Conservation (phyloP, 1,140 invertebrate species). For the Delia radicum region DNA sequence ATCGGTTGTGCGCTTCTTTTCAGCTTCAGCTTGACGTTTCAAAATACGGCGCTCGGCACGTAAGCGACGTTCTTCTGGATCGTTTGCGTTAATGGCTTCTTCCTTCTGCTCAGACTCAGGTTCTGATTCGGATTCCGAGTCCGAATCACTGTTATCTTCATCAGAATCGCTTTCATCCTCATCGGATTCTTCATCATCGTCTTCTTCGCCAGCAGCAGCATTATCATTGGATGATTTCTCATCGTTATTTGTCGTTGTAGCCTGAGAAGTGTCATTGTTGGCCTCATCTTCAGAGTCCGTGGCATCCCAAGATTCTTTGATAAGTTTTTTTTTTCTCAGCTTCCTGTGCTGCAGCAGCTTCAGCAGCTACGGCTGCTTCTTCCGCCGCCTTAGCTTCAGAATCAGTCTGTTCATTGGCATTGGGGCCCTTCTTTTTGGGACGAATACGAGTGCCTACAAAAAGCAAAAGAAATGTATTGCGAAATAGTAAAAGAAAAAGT, state of each 20-base stretch:
- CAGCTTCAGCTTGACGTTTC: constrained; percentile 80
- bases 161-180: constrained; percentile 33
- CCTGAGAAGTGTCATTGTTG: constrained; percentile 58
- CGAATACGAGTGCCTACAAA: constrained; percentile 65
- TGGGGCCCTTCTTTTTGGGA: constrained; percentile 66
- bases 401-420: constrained; percentile 50
- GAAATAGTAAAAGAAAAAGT: background rate
- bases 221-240: constrained; percentile 34
- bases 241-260: constrained; percentile 49
- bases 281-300: constrained; percentile 68
- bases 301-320: constrained; percentile 85
- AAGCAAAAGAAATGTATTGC: too few relatives aligned
- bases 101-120: constrained; percentile 46
- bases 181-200: constrained; percentile 38
- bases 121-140: constrained; percentile 59
- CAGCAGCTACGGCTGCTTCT: constrained; percentile 55
- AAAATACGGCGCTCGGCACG: constrained; percentile 62
- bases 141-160: constrained; percentile 44
- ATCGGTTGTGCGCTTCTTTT: constrained; percentile 77
- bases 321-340: constrained; percentile 60
- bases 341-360: constrained; percentile 56
- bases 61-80: constrained; percentile 66
- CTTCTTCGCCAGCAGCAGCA: constrained; percentile 36
- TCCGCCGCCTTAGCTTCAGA: constrained; percentile 46
- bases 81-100: constrained; percentile 59